A percentile compares a stretch with the other conserved stretches of the same genome.
Evolutionary conservation across 2,797 vertebrate genomes (phyloP).

Genomic region (Phoebastria nigripes): DNA sequence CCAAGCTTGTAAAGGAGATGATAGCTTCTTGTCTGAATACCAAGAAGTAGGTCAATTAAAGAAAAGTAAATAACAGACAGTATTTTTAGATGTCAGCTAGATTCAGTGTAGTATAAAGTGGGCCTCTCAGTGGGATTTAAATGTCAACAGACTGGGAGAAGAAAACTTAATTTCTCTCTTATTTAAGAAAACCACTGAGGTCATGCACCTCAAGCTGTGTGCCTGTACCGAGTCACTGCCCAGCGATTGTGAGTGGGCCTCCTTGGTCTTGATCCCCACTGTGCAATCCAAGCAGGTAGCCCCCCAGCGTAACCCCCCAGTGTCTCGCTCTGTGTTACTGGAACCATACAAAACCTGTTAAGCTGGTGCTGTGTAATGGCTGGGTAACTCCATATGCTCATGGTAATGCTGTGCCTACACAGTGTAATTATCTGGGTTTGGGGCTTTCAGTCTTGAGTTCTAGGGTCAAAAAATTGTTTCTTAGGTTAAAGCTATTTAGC

Average conservation of each 20-base stretch:
- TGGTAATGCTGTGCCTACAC: not conserved
- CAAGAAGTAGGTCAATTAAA: not conserved
- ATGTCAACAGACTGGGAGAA: not conserved
- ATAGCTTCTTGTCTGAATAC: not conserved
- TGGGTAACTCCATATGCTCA: not conserved
- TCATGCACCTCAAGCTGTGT: not conserved
- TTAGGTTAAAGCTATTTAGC: not conserved
- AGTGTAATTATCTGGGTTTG: not conserved
- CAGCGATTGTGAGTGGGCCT: fast-evolving
- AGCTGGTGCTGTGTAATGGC: not conserved
- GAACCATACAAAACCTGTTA: not conserved
- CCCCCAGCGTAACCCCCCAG: not conserved
- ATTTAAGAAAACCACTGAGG: not conserved
- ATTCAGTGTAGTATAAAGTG: not conserved
- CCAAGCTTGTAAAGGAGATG: not conserved
- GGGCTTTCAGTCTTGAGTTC: not conserved
- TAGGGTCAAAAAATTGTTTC: not conserved
- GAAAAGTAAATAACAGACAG: not conserved
- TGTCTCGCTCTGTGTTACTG: not conserved
- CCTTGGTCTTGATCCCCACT: not conserved
- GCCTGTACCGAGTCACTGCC: not conserved
- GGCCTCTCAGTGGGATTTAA: not conserved
- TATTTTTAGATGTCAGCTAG: not conserved
- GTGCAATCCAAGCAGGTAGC: not conserved
- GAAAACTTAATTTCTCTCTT: not conserved